These are phyloP conservation scores for Hozukius guyotensis DNA, from an alignment of 2,797 vertebrate species.

Conservation along the genomic window DNA sequence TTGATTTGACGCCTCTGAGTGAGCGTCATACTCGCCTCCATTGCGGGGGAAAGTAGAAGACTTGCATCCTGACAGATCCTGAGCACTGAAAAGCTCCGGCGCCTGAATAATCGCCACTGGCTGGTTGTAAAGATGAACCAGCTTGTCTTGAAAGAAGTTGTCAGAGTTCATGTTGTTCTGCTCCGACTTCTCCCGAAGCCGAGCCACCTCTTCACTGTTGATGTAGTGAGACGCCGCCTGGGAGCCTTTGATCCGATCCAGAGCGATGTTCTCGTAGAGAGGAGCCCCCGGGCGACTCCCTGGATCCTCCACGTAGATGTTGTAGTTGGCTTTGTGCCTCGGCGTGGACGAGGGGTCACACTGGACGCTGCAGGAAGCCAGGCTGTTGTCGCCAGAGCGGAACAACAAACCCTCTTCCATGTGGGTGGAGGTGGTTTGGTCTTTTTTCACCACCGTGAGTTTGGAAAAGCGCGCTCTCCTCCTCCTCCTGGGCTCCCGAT, in stretches of 20 bases:
- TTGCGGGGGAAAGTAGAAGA: conserved; percentile 94
- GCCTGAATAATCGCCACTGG: conserved; percentile 90
- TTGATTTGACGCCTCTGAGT: conserved; percentile 84
- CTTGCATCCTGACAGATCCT: conserved; percentile 83
- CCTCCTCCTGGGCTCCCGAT: conserved; percentile 69
- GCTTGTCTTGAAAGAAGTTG: conserved; percentile 86
- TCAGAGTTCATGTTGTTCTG: conserved; percentile 82
- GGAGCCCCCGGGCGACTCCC: conserved; percentile 75
- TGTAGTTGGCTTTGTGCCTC: conserved; percentile 88
- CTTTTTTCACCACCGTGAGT: conserved; percentile 89
- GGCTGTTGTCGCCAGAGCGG: conserved; percentile 84
- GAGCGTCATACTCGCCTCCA: conserved; percentile 84
- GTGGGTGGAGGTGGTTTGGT: conserved; percentile 95
- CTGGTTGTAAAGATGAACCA: conserved; percentile 91
- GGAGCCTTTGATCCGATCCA: conserved; percentile 71
- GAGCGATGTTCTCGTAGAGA: conserved; percentile 82
- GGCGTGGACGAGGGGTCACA: conserved; percentile 80
- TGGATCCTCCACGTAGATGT: conserved; percentile 91
- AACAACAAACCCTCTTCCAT: conserved; percentile 86
- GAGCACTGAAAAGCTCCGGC: conserved; percentile 86
- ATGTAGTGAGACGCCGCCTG: conserved; percentile 79
- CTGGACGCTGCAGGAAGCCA: conserved; percentile 79
- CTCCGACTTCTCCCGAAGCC: conserved; percentile 82
- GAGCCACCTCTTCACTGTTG: conserved; percentile 79
- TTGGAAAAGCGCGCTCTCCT: conserved; percentile 85